Percentiles rank a stretch among this genome's conserved stretches.
These are phyloP conservation scores for Dascyllus trimaculatus DNA, from an alignment of 2,113 vertebrate species.

Conservation along the genomic window DNA sequence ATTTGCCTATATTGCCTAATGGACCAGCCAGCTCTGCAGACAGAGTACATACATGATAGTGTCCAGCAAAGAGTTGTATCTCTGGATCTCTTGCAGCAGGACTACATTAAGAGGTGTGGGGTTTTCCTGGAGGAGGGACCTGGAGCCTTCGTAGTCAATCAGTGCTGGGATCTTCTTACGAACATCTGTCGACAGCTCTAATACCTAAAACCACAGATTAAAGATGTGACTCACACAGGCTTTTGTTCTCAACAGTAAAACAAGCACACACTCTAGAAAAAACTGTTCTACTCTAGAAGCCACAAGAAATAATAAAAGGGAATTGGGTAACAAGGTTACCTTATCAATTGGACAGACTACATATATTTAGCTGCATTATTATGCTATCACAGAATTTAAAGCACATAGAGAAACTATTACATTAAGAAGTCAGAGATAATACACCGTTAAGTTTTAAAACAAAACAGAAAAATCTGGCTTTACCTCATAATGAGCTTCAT, in stretches of 20 bases:
- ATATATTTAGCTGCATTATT: background rate
- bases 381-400: background rate
- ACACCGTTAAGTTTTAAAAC: background rate
- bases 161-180: constrained; percentile 84
- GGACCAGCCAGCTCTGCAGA: too few species aligned
- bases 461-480: background rate
- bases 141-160: constrained; percentile 11
- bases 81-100: constrained; percentile 92
- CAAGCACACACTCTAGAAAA: background rate
- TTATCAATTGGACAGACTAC: background rate
- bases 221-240: background rate
- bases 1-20: too few species aligned
- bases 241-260: background rate
- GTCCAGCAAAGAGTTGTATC: constrained; percentile 89
- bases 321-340: background rate
- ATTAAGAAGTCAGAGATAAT: background rate
- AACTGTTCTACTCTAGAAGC: background rate
- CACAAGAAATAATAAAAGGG: background rate
- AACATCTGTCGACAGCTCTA: constrained; percentile 87
- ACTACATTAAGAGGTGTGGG: constrained; percentile 89
- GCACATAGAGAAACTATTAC: background rate
- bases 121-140: constrained; percentile 82
- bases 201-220: constrained; percentile 81
- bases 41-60: constrained; percentile 84
- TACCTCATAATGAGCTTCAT: too few species aligned